Base-by-base conservation (phyloP, 2,797 vertebrate species). In the Oreochromis mossambicus region DNA sequence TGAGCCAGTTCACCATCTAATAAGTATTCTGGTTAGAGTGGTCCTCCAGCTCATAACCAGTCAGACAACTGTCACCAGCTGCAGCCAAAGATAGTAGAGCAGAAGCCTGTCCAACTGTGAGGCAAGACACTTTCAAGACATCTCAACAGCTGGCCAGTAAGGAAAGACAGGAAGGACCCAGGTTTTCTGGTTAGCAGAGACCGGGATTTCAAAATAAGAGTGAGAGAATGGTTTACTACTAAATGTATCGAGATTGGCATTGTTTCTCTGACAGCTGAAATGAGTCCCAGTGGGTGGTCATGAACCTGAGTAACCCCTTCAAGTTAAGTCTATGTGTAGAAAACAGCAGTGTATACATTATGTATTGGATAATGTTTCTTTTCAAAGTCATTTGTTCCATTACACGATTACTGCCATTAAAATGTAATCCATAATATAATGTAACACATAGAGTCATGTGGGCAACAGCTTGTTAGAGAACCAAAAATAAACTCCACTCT, bases 81-180 rank as follows among this genome's bases (percentile, higher is more conserved):
- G 68, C 14, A 29, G 14, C 43, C 41, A 26, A 48, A 26, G 43
- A 32, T 0, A 11, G 43, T 48, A 0, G 10, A 73, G 68, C 24
- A 70, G 13, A 43, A 15, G 14, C 38, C 66, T 26, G 8, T 43
- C 21, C 21, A 7, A 43, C 38, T 43, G 21, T 17, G 38, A 70
- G 66, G 21, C 21, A 70, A 70, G 38, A 26, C 8, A 17, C 21
- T 70, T 70, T 70, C 41, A 73, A 19, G 9, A 73, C 15, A 48
- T 5, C 15, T 73, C 9, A 29, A 7, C 68, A 73, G 24, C 68
- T 73, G 68, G 1, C 68, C 43, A 29, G 24, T 12, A 48, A 43
- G 24, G 68, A 29, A 48, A 73, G 24, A 48, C 15, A 11, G 68
- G 15, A 29, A 48, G 43, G 15, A 9, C 8, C 4, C 4, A 0